Evolutionary conservation across 2,888 invertebrate species (phyloP).

Genomic region (Cacoxenus indagator): DNA sequence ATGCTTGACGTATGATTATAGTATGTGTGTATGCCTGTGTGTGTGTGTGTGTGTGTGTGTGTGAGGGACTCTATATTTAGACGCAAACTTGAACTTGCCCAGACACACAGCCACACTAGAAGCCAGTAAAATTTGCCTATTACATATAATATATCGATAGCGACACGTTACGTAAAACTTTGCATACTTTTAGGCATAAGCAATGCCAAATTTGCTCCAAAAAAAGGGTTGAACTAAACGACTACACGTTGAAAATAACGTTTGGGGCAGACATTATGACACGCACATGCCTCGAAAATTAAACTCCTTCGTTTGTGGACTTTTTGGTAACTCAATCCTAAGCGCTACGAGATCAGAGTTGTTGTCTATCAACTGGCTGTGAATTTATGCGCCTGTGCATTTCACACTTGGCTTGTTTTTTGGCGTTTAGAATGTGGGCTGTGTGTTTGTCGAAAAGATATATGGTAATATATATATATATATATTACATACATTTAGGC

Average conservation of each 20-base stretch:
- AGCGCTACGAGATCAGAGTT: background rate
- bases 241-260: too few relatives aligned
- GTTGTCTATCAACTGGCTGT: constrained; percentile 24
- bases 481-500: constrained; percentile 5
- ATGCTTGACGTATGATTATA: constrained; percentile 28
- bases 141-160: constrained; percentile 36
- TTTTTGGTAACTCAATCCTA: too few relatives aligned
- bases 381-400: background rate
- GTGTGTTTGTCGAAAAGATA: background rate
- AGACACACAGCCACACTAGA: background rate
- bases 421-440: background rate
- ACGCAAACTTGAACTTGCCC: background rate
- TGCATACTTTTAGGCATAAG: constrained; percentile 48
- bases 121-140: background rate
- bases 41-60: constrained; percentile 26
- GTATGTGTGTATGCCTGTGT: constrained; percentile 25
- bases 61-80: constrained; percentile 46
- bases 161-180: constrained; percentile 36
- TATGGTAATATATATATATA: background rate
- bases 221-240: constrained; percentile 34
- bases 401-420: constrained; percentile 48
- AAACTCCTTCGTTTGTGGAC: background rate
- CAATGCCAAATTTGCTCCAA: constrained; percentile 39
- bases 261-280: background rate
- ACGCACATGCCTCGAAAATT: background rate